These are phyloP conservation scores for Battus philenor DNA, from an alignment of 1,140 invertebrate species.

Conservation along the genomic window DNA sequence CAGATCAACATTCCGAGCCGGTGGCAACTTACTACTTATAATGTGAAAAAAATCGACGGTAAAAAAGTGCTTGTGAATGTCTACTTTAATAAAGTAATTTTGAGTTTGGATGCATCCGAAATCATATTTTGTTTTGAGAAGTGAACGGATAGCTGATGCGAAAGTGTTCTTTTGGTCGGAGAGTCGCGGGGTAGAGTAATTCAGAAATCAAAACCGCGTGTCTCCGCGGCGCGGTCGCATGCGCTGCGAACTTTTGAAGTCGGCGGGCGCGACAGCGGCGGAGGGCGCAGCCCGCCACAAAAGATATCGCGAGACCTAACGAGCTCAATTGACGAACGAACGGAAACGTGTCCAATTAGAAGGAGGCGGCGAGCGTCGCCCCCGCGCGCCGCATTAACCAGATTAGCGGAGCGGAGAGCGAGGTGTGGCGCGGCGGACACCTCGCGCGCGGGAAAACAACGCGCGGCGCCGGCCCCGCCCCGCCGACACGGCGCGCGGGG, in stretches of 20 bases:
- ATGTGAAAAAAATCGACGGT: no score
- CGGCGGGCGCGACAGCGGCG: constrained; percentile 17
- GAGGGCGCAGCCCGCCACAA: constrained; percentile 29
- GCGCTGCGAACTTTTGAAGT: background rate
- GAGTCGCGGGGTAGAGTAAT: background rate
- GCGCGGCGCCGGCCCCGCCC: constrained; percentile 38
- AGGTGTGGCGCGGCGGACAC: constrained; percentile 65
- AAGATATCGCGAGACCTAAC: constrained; percentile 62
- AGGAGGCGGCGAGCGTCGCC: constrained; percentile 53
- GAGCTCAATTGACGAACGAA: constrained; percentile 71
- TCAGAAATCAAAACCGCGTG: background rate
- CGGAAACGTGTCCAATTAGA: constrained; percentile 73
- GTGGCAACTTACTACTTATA: no score
- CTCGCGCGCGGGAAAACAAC: constrained; percentile 59
- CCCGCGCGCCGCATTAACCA: constrained; percentile 55
- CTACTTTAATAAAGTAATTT: no score
- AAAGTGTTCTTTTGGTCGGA: no score
- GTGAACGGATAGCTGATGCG: no score
- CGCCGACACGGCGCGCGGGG: constrained; percentile 42
- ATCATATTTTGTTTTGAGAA: no score
- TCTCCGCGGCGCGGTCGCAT: background rate
- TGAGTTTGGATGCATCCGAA: no score
- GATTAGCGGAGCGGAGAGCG: constrained; percentile 54
- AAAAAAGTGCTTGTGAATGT: no score
- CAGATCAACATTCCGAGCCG: no score